These are phyloP conservation scores for Charina bottae DNA, from an alignment of 2,113 vertebrate species.

Conservation along the genomic window DNA sequence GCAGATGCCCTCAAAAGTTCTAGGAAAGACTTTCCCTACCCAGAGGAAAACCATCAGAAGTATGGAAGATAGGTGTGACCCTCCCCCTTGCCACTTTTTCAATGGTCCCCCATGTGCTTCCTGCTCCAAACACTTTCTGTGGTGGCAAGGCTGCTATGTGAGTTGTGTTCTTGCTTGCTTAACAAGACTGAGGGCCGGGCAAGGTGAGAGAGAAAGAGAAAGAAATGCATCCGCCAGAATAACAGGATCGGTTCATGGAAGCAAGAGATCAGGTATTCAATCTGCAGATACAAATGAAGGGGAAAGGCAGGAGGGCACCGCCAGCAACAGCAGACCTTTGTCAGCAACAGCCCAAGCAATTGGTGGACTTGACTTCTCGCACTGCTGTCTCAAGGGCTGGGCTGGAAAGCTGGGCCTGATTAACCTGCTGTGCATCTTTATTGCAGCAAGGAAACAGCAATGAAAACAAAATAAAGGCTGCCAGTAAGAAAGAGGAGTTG, in stretches of 20 bases:
- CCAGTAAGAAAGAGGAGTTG: slow-evolving; percentile 10
- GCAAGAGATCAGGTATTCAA: slow-evolving; percentile 36
- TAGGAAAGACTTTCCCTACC: background rate
- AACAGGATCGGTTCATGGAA: slow-evolving; percentile 13
- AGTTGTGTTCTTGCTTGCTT: background rate
- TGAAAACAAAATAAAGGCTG: background rate
- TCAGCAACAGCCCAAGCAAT: slow-evolving; percentile 32
- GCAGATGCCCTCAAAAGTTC: background rate
- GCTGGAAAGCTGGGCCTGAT: slow-evolving; percentile 23
- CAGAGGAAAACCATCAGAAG: no score
- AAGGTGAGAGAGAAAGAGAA: accelerated
- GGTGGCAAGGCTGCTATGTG: no score
- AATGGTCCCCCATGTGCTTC: no score
- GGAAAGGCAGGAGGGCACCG: slow-evolving; percentile 11
- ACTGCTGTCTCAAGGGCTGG: slow-evolving; percentile 26
- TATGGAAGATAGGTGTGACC: no score
- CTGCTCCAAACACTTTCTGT: no score
- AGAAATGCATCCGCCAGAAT: slow-evolving; percentile 27
- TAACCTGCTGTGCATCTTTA: slow-evolving; percentile 28
- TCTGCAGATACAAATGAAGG: slow-evolving; percentile 33
- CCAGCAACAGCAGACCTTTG: background rate
- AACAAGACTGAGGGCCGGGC: slow-evolving; percentile 16
- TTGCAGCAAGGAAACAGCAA: slow-evolving; percentile 12
- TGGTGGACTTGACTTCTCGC: slow-evolving; percentile 6
- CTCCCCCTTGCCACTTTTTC: no score